Conservation (phyloP, 2,888 invertebrate genomes). For the Adineta ricciae region DNA sequence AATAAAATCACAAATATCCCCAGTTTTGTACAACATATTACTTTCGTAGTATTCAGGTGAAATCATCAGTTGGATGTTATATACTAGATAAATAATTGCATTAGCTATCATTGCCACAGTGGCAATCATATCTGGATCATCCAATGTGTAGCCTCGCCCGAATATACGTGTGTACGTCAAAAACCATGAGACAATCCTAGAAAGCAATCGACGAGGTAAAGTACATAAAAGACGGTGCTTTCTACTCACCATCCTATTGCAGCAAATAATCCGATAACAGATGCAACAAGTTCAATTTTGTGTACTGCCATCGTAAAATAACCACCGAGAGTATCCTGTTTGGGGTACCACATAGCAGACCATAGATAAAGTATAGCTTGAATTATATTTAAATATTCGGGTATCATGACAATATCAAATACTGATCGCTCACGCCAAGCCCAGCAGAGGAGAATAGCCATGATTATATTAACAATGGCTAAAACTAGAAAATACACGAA, state of each 20-base stretch:
- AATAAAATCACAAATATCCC: background rate
- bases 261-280: background rate
- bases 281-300: background rate
- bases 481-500: background rate
- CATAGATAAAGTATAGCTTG: background rate
- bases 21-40: background rate
- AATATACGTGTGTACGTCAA: background rate
- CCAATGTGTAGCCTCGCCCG: background rate
- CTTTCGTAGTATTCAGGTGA: background rate
- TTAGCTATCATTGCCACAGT: background rate
- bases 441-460: background rate
- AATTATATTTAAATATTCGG: background rate
- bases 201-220: background rate
- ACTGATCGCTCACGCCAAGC: background rate
- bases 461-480: background rate
- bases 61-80: background rate
- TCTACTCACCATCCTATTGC: background rate
- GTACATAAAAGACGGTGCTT: background rate
- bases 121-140: background rate
- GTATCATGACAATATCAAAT: background rate
- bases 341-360: background rate
- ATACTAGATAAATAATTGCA: background rate
- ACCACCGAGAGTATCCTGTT: background rate
- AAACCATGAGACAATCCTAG: background rate
- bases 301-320: background rate